phyloP scores from a whole-genome alignment of 1,140 invertebrate species.

The Drosophila tani region DNA sequence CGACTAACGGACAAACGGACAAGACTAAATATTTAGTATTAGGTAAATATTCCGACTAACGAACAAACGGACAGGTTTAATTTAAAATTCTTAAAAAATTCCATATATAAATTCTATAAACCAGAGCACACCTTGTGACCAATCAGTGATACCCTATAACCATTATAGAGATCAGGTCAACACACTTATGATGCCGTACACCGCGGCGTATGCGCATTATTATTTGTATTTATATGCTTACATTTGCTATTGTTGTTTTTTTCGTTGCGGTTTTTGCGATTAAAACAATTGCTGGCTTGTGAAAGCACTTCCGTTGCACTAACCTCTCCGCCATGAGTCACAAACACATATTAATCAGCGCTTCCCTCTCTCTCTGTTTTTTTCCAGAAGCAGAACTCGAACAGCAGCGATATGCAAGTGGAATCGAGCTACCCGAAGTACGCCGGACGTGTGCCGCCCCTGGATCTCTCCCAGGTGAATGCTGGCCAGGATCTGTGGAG shows the following conservation, averaged over 20 bases:
- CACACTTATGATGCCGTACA: conserved; percentile 28
- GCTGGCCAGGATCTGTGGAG: conserved; percentile 67
- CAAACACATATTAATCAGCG: conserved; percentile 64
- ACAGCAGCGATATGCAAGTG: conserved; percentile 68
- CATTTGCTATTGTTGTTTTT: conserved; percentile 25
- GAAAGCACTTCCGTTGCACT: conserved; percentile 71
- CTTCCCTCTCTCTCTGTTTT: conserved; percentile 31
- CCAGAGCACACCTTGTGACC: conserved; percentile 8
- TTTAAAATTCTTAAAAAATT: not conserved
- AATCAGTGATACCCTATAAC: conserved; percentile 9
- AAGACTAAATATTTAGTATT: not conserved
- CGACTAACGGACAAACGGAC: not conserved
- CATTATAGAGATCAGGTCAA: conserved; percentile 13
- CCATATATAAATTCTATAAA: not conserved
- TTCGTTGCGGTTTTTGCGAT: conserved; percentile 67
- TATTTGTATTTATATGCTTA: conserved; percentile 31
- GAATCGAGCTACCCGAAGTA: conserved; percentile 81
- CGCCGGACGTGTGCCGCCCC: conserved; percentile 79
- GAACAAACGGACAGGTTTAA: no score
- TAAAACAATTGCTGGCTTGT: conserved; percentile 78
- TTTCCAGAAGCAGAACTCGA: conserved; percentile 44
- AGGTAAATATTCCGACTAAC: not conserved
- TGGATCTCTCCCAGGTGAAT: conserved; percentile 79
- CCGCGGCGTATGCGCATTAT: conserved; percentile 40
- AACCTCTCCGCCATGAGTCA: conserved; percentile 55